phyloP scores from a whole-genome alignment of 2,888 invertebrate species.

The Eumerus sabulonum region DNA sequence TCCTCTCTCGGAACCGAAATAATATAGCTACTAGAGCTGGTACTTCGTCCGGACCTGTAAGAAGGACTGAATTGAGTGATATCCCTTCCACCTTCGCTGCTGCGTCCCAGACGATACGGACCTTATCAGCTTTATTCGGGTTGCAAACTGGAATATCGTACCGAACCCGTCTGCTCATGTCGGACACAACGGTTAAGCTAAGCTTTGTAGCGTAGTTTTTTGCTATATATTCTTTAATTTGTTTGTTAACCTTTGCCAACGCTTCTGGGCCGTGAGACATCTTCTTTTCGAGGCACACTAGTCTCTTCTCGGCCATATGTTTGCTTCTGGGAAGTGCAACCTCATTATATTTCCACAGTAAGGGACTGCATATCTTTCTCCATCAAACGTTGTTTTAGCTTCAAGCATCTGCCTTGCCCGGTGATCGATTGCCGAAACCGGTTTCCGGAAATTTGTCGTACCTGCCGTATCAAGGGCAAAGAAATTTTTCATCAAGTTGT shows the following conservation, averaged over 20 bases:
- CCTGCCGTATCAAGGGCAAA: constrained; percentile 1
- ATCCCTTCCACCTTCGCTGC: constrained; percentile 8
- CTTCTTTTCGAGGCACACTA: neutral
- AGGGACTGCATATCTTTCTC: neutral
- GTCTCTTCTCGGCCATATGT: constrained; percentile 2
- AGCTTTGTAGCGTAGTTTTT: too few species aligned
- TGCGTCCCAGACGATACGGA: neutral
- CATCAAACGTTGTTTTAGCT: neutral
- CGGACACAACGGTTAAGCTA: too few species aligned
- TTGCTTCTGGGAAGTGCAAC: neutral
- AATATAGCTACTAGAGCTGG: neutral
- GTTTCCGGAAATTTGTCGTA: neutral
- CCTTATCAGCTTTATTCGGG: neutral
- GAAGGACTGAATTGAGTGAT: constrained; percentile 11
- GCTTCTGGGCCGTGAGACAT: too few species aligned
- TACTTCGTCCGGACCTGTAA: constrained; percentile 10
- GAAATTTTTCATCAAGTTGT: constrained; percentile 4
- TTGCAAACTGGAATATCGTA: too few species aligned
- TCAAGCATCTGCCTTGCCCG: neutral
- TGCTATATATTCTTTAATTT: too few species aligned
- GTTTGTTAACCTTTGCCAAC: too few species aligned
- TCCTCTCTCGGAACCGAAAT: neutral
- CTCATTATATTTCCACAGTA: neutral
- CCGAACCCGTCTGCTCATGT: too few species aligned
- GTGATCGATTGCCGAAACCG: neutral